These are phyloP conservation scores for Squalus acanthias DNA, from an alignment of 2,797 vertebrate species.

Conservation along the genomic window DNA sequence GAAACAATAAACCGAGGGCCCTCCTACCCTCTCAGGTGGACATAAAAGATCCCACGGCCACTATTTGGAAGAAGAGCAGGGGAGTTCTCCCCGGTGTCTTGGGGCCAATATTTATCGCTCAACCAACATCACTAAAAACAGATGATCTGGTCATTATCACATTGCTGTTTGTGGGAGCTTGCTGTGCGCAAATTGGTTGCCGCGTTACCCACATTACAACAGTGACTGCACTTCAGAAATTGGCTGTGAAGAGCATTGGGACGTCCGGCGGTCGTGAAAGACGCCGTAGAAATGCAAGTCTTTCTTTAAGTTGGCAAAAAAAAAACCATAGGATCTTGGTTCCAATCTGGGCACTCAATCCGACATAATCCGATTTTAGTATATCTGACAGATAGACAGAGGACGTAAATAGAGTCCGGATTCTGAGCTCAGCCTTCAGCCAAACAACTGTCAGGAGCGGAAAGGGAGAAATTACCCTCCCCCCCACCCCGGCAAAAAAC, in stretches of 20 bases:
- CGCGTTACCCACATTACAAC: background rate
- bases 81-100: background rate
- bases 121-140: background rate
- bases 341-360: too few species aligned
- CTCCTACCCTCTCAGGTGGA: too few species aligned
- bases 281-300: too few species aligned
- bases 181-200: background rate
- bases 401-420: background rate
- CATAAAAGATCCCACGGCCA: background rate
- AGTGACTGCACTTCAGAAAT: background rate
- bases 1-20: background rate
- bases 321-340: too few species aligned
- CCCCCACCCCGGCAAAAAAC: background rate
- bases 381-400: background rate
- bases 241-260: background rate
- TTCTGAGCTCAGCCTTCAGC: background rate
- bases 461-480: background rate
- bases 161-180: background rate
- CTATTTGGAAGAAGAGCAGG: too few species aligned
- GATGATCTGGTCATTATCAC: too few species aligned
- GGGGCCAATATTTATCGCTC: background rate
- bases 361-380: too few species aligned
- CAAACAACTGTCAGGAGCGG: background rate
- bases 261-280: background rate
- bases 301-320: too few species aligned